Evolutionary conservation across 2,113 vertebrate genomes (phyloP), one percentile per base, ranked within the genome.

Genomic region (Hemichromis elongatus): DNA sequence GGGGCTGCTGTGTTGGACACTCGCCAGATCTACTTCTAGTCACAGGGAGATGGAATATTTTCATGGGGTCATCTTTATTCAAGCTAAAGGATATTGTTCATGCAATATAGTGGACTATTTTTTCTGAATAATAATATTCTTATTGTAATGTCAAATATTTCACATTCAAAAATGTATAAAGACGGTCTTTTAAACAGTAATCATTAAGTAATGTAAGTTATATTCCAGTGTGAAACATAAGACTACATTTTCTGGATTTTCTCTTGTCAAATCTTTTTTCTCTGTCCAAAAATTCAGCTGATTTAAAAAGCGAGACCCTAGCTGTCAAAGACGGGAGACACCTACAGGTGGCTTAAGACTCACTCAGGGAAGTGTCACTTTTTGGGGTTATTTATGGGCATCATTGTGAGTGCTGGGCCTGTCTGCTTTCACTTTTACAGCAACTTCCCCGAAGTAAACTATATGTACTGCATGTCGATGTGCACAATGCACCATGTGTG

Each of bases 271-370:
- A 54, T 80, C 24, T 79, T 19, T 26, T 83, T 53, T 79, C 53
- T 30, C 6, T 6, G n/a, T 86, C 84, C 68, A 79, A 91, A 92
- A 88, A 80, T 80, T 85, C 63, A 61, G 54, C 63, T 81, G 73
- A 82, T 78, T 77, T 42, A 11, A 86, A 85, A 86, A 79, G 28
- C 33, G 7, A 86, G 70, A 86, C 75, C 37, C 52, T 35, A 86
- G 83, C 77, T 90, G 87, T 83, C 86, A 84, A 86, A 77, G 85
- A 88, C n/a, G 83, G 37, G 35, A 86, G 84, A 88, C 86, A 89
- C 92, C 88, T 82, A 90, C 81, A 88, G 86, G 91, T 94, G 86
- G 90, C 82, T 79, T 79, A 79, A 63, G 66, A 11, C 54, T 87
- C 26, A 33, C 79, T 79, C 10, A 9, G 77, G 42, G 59, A 89